Evolutionary conservation across 1,140 invertebrate genomes (phyloP), one percentile per base, ranked within the genome.

Genomic region (Meloidogyne floridensis): DNA sequence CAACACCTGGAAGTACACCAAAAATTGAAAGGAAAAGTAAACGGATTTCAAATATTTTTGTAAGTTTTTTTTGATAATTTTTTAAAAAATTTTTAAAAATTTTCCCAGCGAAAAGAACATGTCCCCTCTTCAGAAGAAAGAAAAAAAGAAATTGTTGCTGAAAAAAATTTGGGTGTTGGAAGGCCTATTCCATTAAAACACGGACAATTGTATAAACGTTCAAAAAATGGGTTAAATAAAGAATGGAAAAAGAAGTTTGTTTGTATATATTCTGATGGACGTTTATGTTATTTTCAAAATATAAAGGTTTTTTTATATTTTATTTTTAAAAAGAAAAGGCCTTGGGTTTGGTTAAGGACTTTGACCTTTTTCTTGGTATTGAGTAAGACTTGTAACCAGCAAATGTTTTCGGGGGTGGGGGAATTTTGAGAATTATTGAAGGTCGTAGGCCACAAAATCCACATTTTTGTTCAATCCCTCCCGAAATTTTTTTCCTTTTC

Each of bases 171-270:
- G 86, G 97, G 97, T 15, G 95, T 95, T 87, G 97, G 97, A 0
- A 92, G 97, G 80, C 94, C 94, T 72, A 99, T 98, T 90, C 97
- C 97, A 5, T 92, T 98, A 42, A 98, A 97, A 91, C 95, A 98
- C 90, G 97, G 97, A 32, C 95, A 96, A 90, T 92, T 99, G 73
- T 97, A 98, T 90, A 99, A 99, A 91, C 94, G 95, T 84, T 96
- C 95, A 86, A 96, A 94, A 76, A 97, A 98, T 91, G 94, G 95
- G 0, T 90, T 98, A 73, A 96, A 96, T 90, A 98, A 97, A 91
- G 97, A 98, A 88, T 92, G 97, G 95, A 99, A 99, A 91, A 98
- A 99, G 92, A 99, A 99, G 91, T 99, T 98, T 91, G 97, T 98
- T 0, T 96, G 96, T 0, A 91, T 99, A 4, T 94, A 83, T 73